A percentile compares a stretch with the other conserved stretches of the same genome.
These are phyloP conservation scores for Aphodius sticticus DNA, from an alignment of 2,888 invertebrate species.

Conservation along the genomic window DNA sequence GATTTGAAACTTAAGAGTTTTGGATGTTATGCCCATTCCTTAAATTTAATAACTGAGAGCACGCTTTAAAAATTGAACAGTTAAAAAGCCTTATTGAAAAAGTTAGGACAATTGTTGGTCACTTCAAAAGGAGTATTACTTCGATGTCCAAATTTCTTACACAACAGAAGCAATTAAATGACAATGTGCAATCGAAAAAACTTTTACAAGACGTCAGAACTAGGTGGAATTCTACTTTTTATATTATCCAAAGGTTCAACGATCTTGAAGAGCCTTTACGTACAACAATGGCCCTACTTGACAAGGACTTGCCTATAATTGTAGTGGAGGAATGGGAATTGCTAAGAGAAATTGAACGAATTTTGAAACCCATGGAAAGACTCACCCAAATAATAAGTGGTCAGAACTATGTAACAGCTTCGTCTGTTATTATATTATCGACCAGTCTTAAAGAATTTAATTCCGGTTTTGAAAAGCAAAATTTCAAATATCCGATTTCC, in stretches of 20 bases:
- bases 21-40: conserved; percentile 47
- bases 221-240: conserved; percentile 43
- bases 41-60: conserved; percentile 45
- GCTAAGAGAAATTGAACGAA: conserved; percentile 36
- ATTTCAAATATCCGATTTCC: not conserved
- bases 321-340: conserved; percentile 42
- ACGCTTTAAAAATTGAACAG: conserved; percentile 40
- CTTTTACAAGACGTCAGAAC: conserved; percentile 41
- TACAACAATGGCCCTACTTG: conserved; percentile 39
- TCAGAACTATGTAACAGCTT: conserved; percentile 42
- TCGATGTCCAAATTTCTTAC: conserved; percentile 50
- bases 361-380: conserved; percentile 43
- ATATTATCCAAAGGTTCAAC: conserved; percentile 42
- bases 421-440: conserved; percentile 41
- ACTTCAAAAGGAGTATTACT: conserved; percentile 45
- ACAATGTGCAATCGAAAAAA: conserved; percentile 30
- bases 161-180: conserved; percentile 35
- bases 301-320: conserved; percentile 31
- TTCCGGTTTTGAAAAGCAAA: not conserved
- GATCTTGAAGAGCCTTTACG: conserved; percentile 39
- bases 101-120: conserved; percentile 40
- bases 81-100: conserved; percentile 42
- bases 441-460: conserved; percentile 35
- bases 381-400: conserved; percentile 43
- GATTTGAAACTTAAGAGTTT: conserved; percentile 42